Percentiles rank a stretch among this genome's conserved stretches.
phyloP scores from a whole-genome alignment of 2,797 vertebrate genomes.

The Chrosomus eos region DNA sequence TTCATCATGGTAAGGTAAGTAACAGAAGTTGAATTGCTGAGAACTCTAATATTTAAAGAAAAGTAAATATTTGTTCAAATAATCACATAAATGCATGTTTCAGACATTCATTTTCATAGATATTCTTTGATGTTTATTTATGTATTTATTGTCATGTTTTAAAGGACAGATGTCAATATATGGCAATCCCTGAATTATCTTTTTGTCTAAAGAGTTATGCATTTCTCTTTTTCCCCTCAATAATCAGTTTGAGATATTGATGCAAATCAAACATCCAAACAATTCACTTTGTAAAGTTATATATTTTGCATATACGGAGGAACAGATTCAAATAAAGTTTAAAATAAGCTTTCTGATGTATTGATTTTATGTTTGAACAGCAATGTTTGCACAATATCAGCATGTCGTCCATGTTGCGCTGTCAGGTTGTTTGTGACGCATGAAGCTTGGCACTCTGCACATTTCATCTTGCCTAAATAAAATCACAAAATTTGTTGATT shows the following conservation, averaged over 20 bases:
- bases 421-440: not conserved
- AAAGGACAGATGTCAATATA: not conserved
- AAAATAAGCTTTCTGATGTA: slow-evolving; percentile 27
- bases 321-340: not conserved
- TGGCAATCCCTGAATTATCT: not conserved
- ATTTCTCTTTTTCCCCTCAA: not conserved
- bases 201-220: not conserved
- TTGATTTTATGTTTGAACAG: slow-evolving; percentile 56
- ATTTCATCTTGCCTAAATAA: not conserved
- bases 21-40: not conserved
- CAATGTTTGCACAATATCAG: slow-evolving; percentile 40
- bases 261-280: not conserved
- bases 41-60: not conserved
- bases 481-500: slow-evolving; percentile 3
- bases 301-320: not conserved
- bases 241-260: not conserved
- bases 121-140: not conserved
- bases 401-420: slow-evolving; percentile 32
- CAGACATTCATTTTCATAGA: not conserved
- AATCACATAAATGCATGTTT: not conserved
- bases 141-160: not conserved
- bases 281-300: not conserved
- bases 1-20: slow-evolving; percentile 50
- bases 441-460: not conserved
- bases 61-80: not conserved